Evolutionary conservation across 2,113 vertebrate genomes (phyloP).

Genomic region (Oreochromis spilurus): DNA sequence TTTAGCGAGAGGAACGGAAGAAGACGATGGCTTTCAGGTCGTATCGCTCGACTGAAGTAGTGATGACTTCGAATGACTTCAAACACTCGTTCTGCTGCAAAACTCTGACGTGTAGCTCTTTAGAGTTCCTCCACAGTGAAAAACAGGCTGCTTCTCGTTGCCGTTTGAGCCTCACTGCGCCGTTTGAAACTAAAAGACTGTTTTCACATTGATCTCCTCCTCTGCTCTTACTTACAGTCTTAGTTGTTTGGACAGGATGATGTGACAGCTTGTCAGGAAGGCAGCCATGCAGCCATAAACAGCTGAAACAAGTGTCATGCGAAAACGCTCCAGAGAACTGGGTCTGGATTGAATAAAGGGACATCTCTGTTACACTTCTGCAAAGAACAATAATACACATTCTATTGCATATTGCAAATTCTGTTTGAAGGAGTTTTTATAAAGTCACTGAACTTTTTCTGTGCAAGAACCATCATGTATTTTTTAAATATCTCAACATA

Average conservation of each 20-base stretch:
- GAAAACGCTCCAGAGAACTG: neutral
- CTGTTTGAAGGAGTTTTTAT: neutral
- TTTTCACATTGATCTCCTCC: neutral
- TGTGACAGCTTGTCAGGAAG: neutral
- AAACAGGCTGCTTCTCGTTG: neutral
- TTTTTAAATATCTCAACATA: neutral
- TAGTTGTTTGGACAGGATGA: neutral
- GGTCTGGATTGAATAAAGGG: neutral
- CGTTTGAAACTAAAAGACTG: neutral
- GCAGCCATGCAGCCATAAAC: neutral
- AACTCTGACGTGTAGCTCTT: neutral
- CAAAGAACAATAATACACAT: neutral
- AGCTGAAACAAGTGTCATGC: neutral
- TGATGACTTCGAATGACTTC: neutral
- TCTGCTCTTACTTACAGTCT: neutral
- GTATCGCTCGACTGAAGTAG: constrained; percentile 53
- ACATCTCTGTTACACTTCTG: neutral
- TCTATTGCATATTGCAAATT: neutral
- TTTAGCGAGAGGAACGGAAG: neutral
- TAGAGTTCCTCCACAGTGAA: neutral
- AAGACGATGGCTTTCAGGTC: constrained; percentile 38
- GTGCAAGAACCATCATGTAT: neutral
- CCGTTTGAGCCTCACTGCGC: neutral
- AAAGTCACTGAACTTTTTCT: neutral
- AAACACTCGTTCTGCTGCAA: neutral